Percentiles rank a stretch among this genome's conserved stretches.
Conservation (phyloP, 2,888 invertebrate species). For the Cotesia congregata region DNA sequence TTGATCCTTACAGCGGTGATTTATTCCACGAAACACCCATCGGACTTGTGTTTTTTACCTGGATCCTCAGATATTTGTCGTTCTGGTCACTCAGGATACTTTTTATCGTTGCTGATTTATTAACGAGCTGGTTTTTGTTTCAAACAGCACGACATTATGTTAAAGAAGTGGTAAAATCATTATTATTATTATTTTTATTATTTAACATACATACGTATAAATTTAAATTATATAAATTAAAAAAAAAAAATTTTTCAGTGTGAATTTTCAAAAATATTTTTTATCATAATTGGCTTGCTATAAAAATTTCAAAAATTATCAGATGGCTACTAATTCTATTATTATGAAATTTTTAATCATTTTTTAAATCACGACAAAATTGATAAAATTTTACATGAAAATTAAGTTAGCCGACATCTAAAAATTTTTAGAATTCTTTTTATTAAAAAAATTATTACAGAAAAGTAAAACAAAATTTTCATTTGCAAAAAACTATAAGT, state of each 20-base stretch:
- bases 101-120: slow-evolving; percentile 83
- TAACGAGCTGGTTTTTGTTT: slow-evolving; percentile 82
- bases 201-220: too few species aligned
- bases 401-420: too few species aligned
- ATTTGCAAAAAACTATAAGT: too few species aligned
- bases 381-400: too few species aligned
- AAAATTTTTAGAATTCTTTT: too few species aligned
- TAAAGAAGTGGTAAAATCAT: slow-evolving; percentile 71
- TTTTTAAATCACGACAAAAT: too few species aligned
- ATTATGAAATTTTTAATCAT: too few species aligned
- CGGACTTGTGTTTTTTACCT: slow-evolving; percentile 78
- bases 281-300: not conserved
- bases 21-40: slow-evolving; percentile 93
- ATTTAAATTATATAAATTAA: too few species aligned
- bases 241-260: too few species aligned
- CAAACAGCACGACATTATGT: slow-evolving; percentile 80
- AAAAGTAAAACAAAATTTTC: too few species aligned
- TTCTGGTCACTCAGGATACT: slow-evolving; percentile 68
- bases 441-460: too few species aligned
- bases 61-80: slow-evolving; percentile 69
- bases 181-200: not conserved
- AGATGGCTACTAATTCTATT: too few species aligned
- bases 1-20: slow-evolving; percentile 92
- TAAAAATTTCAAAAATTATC: not conserved
- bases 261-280: not conserved